Evolutionary conservation across 2,888 invertebrate genomes (phyloP).

Genomic region (Ischnus inquisitorius): DNA sequence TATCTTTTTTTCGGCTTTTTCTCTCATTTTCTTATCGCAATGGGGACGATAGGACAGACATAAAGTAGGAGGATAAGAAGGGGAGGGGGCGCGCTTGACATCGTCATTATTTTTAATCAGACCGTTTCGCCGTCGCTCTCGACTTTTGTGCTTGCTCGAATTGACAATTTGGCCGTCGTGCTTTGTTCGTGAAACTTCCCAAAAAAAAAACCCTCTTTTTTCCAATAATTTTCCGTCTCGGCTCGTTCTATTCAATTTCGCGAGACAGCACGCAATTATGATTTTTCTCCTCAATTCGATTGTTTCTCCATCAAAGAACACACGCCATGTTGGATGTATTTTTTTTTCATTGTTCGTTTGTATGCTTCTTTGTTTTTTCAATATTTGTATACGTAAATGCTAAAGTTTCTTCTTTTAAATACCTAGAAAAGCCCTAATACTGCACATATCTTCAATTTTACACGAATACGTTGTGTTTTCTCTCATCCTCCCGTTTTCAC

Average conservation of each 20-base stretch:
- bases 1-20: conserved; percentile 45
- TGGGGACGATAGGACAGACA: conserved; percentile 58
- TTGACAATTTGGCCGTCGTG: conserved; percentile 71
- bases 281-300: conserved; percentile 28
- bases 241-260: neutral
- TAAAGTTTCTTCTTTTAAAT: conserved; percentile 54
- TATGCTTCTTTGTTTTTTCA: neutral
- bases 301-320: conserved; percentile 53
- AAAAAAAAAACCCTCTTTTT: conserved; percentile 1
- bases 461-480: conserved; percentile 49
- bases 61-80: conserved; percentile 38
- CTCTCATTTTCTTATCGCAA: conserved; percentile 50
- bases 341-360: conserved; percentile 14
- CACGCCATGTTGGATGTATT: conserved; percentile 61
- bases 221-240: conserved; percentile 16
- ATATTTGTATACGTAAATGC: conserved; percentile 51
- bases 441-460: conserved; percentile 67
- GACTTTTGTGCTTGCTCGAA: conserved; percentile 69
- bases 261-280: conserved; percentile 16
- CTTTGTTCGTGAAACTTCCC: conserved; percentile 9
- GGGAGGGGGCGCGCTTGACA: conserved; percentile 48
- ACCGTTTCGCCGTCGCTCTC: conserved; percentile 23
- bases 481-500: conserved; percentile 12
- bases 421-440: conserved; percentile 70
- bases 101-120: conserved; percentile 45